Conservation (phyloP, 2,113 vertebrate genomes). For the Helogale parvula region DNA sequence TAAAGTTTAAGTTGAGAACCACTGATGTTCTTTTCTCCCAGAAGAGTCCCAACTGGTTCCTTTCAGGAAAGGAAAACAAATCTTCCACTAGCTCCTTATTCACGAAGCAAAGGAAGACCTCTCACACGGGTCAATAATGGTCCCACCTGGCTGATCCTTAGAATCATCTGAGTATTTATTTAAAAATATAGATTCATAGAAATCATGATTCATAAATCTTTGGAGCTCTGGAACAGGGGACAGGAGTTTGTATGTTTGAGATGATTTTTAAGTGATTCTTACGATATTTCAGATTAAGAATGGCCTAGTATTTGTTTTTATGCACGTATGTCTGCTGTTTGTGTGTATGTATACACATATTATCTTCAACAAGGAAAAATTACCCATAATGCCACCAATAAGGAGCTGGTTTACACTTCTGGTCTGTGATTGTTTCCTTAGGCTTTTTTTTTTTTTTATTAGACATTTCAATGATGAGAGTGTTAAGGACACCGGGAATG, state of each 20-base stretch:
- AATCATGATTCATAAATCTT: neutral
- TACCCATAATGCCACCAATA: neutral
- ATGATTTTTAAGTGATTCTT: neutral
- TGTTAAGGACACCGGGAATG: neutral
- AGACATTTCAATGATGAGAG: neutral
- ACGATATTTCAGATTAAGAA: neutral
- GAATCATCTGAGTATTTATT: neutral
- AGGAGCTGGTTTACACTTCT: neutral
- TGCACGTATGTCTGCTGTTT: neutral
- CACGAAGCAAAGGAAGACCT: neutral
- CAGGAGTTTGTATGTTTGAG: neutral
- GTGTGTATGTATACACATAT: neutral
- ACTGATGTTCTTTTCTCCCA: neutral
- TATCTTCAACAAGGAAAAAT: slow-evolving; percentile 5
- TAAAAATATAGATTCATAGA: slow-evolving; percentile 6
- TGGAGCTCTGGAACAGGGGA: no score
- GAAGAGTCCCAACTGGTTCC: neutral
- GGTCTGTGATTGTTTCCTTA: neutral
- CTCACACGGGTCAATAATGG: no score
- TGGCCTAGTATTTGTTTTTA: neutral
- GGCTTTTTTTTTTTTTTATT: neutral
- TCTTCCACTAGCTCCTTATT: neutral
- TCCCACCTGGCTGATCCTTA: neutral
- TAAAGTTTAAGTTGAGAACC: neutral
- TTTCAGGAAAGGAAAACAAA: neutral